Evolutionary conservation across 2,888 invertebrate genomes (phyloP).

Genomic region (Mechanitis messenoides): DNA sequence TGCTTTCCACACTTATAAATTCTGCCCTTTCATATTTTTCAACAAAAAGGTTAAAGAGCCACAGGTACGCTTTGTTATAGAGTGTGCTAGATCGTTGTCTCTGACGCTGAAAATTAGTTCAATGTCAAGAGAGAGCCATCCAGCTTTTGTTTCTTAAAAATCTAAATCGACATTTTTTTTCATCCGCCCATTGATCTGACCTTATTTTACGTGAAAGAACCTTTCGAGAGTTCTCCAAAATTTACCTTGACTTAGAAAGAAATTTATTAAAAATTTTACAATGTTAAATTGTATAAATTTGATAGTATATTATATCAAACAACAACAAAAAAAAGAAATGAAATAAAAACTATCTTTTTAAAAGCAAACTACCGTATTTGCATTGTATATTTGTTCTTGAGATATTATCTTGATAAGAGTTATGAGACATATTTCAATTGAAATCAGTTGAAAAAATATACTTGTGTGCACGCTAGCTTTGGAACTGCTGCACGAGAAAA

Average conservation of each 20-base stretch:
- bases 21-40: conserved; percentile 13
- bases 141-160: conserved; percentile 25
- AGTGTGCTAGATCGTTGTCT: conserved; percentile 26
- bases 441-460: conserved; percentile 8
- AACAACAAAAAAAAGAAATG: not conserved
- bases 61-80: conserved; percentile 23
- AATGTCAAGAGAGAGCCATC: conserved; percentile 27
- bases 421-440: not conserved
- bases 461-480: conserved; percentile 70
- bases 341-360: not conserved
- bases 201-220: conserved; percentile 6
- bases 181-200: conserved; percentile 2
- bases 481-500: conserved; percentile 80
- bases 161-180: conserved; percentile 14
- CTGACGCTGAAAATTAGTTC: conserved; percentile 23
- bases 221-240: not conserved
- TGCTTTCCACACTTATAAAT: not conserved
- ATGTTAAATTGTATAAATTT: not conserved
- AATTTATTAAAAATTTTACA: not conserved
- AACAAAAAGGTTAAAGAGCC: conserved; percentile 22
- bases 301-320: not conserved
- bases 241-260: not conserved
- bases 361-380: not conserved
- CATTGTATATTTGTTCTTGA: conserved; percentile 14
- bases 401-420: conserved; percentile 19